Percentiles rank a stretch among this genome's conserved stretches.
Conservation (phyloP, 2,888 invertebrate species). For the Apotomis capreana region DNA sequence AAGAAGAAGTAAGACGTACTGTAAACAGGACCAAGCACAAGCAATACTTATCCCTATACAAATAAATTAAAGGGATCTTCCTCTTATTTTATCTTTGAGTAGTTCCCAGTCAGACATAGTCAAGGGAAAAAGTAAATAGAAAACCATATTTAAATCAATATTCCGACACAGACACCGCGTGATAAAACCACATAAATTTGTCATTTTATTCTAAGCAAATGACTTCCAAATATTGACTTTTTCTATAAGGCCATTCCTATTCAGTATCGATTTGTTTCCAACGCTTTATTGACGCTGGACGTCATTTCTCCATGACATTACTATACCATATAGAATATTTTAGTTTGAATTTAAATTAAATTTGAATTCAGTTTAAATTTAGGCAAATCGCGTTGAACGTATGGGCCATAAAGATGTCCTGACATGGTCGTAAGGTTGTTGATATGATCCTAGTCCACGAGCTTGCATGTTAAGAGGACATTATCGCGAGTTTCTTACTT, state of each 20-base stretch:
- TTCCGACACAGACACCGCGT: constrained; percentile 51
- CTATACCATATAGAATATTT: no score
- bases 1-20: no score
- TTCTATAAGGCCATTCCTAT: constrained; percentile 67
- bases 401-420: constrained; percentile 25
- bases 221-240: constrained; percentile 61
- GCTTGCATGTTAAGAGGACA: background rate
- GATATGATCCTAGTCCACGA: background rate
- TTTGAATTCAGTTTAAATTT: constrained; percentile 49
- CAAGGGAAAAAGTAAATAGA: constrained; percentile 46
- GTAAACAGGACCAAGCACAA: no score
- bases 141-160: constrained; percentile 62
- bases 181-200: constrained; percentile 56
- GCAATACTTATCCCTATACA: no score
- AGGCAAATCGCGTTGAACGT: constrained; percentile 47
- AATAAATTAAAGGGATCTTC: no score
- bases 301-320: no score
- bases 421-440: constrained; percentile 7
- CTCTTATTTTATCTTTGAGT: no score
- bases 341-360: no score
- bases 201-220: constrained; percentile 59
- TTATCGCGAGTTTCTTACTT: no score
- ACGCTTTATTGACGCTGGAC: constrained; percentile 58
- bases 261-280: constrained; percentile 66
- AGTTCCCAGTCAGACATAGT: no score